phyloP scores from a whole-genome alignment of 1,140 invertebrate genomes.

The Glomeris maerens region DNA sequence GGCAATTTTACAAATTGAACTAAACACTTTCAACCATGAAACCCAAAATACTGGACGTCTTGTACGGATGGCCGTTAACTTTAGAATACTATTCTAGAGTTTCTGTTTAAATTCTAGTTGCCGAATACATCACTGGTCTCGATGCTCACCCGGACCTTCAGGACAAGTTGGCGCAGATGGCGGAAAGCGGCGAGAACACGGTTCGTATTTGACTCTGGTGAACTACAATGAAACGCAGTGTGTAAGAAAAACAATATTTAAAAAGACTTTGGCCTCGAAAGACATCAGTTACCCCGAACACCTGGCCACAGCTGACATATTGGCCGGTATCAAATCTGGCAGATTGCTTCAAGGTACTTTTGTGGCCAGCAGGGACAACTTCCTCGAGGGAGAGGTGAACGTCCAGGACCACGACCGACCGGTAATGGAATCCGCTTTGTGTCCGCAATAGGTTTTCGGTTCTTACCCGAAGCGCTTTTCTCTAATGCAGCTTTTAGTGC shows the following conservation, averaged over 20 bases:
- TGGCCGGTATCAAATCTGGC: conserved; percentile 63
- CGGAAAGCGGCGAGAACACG: conserved; percentile 28
- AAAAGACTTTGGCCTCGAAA: conserved; percentile 11
- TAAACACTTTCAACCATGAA: no score
- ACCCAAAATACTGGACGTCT: no score
- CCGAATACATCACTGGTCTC: conserved; percentile 55
- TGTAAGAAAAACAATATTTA: background rate
- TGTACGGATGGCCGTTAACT: no score
- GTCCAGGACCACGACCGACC: conserved; percentile 58
- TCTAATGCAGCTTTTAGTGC: conserved; percentile 58
- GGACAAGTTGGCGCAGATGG: conserved; percentile 57
- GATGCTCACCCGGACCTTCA: conserved; percentile 46
- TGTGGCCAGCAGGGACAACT: conserved; percentile 63
- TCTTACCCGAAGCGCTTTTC: background rate
- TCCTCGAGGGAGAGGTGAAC: conserved; percentile 79
- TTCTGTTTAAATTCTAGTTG: conserved; percentile 38
- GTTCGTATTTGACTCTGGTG: conserved; percentile 14
- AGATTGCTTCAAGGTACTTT: conserved; percentile 70
- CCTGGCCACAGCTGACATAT: conserved; percentile 52
- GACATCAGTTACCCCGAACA: conserved; percentile 77
- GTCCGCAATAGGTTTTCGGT: conserved; percentile 18
- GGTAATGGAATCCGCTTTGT: conserved; percentile 35
- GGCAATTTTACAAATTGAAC: no score
- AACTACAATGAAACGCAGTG: background rate
- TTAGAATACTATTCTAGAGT: no score